Percentiles rank a stretch among this genome's conserved stretches.
These are phyloP conservation scores for Gambusia holbrooki DNA, from an alignment of 2,113 vertebrate genomes.

Conservation along the genomic window DNA sequence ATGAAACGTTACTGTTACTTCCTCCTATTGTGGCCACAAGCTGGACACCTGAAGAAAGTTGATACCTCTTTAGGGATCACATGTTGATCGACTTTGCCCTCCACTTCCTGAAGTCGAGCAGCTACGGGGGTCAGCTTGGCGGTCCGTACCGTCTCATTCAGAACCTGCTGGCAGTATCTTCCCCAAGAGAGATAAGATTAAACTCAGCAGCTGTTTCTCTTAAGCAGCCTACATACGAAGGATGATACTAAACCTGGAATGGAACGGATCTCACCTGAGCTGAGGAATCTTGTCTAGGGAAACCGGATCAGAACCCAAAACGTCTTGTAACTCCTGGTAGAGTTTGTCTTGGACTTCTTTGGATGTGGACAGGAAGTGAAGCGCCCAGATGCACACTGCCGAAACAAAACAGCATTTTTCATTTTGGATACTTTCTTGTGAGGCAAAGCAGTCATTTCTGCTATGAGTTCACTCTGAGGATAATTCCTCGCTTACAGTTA, in stretches of 20 bases:
- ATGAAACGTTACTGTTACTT: background rate
- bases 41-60: background rate
- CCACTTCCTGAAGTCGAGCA: constrained; percentile 90
- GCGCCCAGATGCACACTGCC: constrained; percentile 93
- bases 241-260: background rate
- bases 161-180: constrained; percentile 90
- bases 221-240: background rate
- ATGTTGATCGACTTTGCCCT: constrained; percentile 91
- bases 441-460: background rate
- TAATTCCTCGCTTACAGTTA: constrained; percentile 85
- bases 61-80: constrained; percentile 93
- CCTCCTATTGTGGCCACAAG: background rate
- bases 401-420: constrained; percentile 10
- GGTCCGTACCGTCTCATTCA: constrained; percentile 92
- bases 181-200: background rate
- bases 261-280: constrained; percentile 82
- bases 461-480: no score
- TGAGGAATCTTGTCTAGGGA: constrained; percentile 89
- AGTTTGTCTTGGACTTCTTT: constrained; percentile 91
- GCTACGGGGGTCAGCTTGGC: constrained; percentile 93
- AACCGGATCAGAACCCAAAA: constrained; percentile 87
- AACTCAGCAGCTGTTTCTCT: background rate
- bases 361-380: constrained; percentile 91
- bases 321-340: constrained; percentile 83
- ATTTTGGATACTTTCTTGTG: background rate